These are phyloP conservation scores for Pongo abelii DNA, from an alignment of 2,113 vertebrate genomes.

Conservation along the genomic window DNA sequence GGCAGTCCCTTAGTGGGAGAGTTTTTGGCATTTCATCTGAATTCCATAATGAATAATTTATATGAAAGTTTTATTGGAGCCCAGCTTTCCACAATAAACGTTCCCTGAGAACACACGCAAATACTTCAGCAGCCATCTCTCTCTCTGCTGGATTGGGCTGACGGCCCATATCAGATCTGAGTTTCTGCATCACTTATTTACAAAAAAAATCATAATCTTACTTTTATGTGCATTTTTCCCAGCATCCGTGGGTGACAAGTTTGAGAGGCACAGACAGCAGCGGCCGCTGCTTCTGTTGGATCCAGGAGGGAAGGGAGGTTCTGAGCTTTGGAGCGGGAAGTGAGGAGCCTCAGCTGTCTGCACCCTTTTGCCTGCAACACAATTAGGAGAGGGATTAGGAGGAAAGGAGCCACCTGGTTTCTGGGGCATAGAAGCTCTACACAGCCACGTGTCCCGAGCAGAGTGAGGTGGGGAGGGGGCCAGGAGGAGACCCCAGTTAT, in stretches of 20 bases:
- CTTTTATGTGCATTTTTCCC: slow-evolving; percentile 81
- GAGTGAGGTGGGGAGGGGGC: accelerated
- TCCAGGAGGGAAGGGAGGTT: background rate
- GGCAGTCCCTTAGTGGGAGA: slow-evolving; percentile 68
- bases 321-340: background rate
- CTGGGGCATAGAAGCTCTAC: accelerated
- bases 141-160: slow-evolving; percentile 80
- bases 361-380: accelerated
- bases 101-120: slow-evolving; percentile 77
- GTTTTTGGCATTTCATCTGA: slow-evolving; percentile 73
- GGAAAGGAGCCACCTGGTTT: background rate
- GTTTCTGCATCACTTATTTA: slow-evolving; percentile 82
- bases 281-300: slow-evolving; percentile 65
- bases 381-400: accelerated
- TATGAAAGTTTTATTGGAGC: slow-evolving; percentile 76
- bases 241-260: slow-evolving; percentile 67
- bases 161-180: slow-evolving; percentile 78
- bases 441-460: accelerated
- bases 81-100: slow-evolving; percentile 78
- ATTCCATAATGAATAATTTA: slow-evolving; percentile 84
- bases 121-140: slow-evolving; percentile 79
- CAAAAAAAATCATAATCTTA: slow-evolving; percentile 82
- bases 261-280: slow-evolving; percentile 44
- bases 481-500: accelerated
- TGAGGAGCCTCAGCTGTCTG: background rate